Percentiles rank a stretch among this genome's conserved stretches.
phyloP scores from a whole-genome alignment of 2,888 invertebrate genomes.

The Drosophila crucigera region DNA sequence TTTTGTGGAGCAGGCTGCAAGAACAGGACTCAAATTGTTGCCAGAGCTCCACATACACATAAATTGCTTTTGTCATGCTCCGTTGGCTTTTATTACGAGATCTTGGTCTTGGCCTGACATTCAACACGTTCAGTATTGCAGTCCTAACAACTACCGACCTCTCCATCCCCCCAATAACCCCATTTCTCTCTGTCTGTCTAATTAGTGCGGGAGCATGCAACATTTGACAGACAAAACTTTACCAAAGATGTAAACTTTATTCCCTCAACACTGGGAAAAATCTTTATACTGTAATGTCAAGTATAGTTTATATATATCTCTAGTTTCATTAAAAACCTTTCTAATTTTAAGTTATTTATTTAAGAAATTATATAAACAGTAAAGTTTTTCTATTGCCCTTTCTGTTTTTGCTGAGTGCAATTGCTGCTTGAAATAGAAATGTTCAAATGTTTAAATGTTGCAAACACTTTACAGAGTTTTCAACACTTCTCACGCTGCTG shows the following conservation, averaged over 20 bases:
- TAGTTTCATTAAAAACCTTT: not conserved
- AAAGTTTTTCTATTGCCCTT: not conserved
- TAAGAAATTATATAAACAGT: not conserved
- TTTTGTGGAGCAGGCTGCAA: slow-evolving; percentile 37
- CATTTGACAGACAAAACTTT: slow-evolving; percentile 50
- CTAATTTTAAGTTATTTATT: not conserved
- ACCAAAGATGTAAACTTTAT: slow-evolving; percentile 39
- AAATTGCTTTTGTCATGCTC: slow-evolving; percentile 79
- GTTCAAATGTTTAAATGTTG: slow-evolving; percentile 57
- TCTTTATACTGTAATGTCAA: not conserved
- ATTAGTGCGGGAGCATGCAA: slow-evolving; percentile 56
- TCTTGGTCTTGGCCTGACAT: slow-evolving; percentile 71
- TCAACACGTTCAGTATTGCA: slow-evolving; percentile 50
- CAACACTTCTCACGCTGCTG: not conserved
- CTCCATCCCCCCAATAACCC: not conserved
- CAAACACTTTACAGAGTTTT: slow-evolving; percentile 31
- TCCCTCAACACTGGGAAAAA: slow-evolving; percentile 4
- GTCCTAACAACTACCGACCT: not conserved
- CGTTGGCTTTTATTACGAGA: slow-evolving; percentile 75
- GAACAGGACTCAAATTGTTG: slow-evolving; percentile 29
- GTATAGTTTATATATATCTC: not conserved
- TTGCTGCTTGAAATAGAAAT: slow-evolving; percentile 47
- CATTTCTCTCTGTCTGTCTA: slow-evolving; percentile 22
- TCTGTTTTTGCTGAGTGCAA: not conserved
- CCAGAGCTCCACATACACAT: slow-evolving; percentile 55